Conservation (phyloP, 2,113 vertebrate species). For the Cisticola juncidis region DNA sequence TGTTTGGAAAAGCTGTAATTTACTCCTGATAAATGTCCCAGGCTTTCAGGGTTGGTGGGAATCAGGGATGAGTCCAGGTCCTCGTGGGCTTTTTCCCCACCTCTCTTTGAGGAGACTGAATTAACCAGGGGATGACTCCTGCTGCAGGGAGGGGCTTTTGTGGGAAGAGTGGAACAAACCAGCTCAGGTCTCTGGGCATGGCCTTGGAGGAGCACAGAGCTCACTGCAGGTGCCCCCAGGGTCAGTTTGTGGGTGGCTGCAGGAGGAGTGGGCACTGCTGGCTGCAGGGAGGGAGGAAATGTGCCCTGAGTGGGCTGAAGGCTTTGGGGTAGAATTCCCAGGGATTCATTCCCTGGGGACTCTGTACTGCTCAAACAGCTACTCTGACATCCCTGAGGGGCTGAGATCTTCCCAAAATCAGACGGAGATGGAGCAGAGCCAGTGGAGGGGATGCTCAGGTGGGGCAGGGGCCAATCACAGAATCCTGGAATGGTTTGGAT, state of each 20-base stretch:
- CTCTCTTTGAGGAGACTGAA: background rate
- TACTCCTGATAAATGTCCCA: background rate
- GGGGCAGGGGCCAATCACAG: background rate
- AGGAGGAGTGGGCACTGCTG: background rate
- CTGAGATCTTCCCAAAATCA: background rate
- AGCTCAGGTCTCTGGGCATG: background rate
- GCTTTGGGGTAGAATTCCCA: background rate
- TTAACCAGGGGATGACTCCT: background rate
- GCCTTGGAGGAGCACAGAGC: background rate
- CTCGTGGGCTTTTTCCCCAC: background rate
- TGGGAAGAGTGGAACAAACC: background rate
- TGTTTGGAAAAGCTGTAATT: background rate
- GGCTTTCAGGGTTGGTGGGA: background rate
- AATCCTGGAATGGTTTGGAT: background rate
- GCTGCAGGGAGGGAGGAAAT: background rate
- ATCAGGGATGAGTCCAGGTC: background rate
- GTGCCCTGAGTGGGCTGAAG: background rate
- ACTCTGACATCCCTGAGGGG: background rate
- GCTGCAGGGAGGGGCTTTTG: background rate
- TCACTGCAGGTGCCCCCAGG: background rate
- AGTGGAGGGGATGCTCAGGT: background rate
- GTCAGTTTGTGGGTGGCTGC: background rate
- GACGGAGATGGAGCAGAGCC: background rate
- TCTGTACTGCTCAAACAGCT: background rate
- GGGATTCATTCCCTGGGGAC: background rate